phyloP scores from a whole-genome alignment of 2,888 invertebrate species.

The Eupithecia insigniata region DNA sequence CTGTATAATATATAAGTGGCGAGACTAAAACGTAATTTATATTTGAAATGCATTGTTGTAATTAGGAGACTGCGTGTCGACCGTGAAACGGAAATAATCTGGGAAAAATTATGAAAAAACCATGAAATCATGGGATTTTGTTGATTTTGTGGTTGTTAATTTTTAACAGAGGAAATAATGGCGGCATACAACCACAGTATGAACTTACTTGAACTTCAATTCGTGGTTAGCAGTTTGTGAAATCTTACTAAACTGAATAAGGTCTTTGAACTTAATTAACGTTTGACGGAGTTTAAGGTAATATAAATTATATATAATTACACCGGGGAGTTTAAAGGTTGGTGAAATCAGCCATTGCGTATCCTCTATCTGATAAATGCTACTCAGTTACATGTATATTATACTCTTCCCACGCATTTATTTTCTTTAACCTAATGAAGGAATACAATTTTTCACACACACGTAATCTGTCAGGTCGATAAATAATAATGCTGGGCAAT shows the following conservation, averaged over 20 bases:
- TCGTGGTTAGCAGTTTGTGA: not conserved
- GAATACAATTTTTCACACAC: too few species aligned
- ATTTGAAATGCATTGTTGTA: constrained; percentile 62
- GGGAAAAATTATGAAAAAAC: constrained; percentile 29
- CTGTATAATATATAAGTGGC: constrained; percentile 53
- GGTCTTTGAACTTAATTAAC: too few species aligned
- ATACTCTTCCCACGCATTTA: too few species aligned
- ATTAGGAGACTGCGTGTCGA: constrained; percentile 41
- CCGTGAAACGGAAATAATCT: constrained; percentile 36
- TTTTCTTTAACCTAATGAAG: too few species aligned
- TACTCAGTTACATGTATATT: too few species aligned
- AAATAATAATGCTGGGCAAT: too few species aligned
- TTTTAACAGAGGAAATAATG: not conserved
- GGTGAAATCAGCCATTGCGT: too few species aligned
- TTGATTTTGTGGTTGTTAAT: constrained; percentile 5
- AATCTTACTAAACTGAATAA: not conserved
- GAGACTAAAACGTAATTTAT: constrained; percentile 69
- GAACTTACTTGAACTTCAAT: not conserved
- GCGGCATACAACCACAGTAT: not conserved
- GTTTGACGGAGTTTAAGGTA: too few species aligned
- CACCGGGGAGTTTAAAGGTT: too few species aligned
- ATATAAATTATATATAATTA: too few species aligned
- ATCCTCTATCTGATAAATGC: too few species aligned
- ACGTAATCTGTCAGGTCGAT: too few species aligned
- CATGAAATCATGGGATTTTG: constrained; percentile 17